Conservation (phyloP, 2,113 vertebrate species). For the Aplodontia rufa region DNA sequence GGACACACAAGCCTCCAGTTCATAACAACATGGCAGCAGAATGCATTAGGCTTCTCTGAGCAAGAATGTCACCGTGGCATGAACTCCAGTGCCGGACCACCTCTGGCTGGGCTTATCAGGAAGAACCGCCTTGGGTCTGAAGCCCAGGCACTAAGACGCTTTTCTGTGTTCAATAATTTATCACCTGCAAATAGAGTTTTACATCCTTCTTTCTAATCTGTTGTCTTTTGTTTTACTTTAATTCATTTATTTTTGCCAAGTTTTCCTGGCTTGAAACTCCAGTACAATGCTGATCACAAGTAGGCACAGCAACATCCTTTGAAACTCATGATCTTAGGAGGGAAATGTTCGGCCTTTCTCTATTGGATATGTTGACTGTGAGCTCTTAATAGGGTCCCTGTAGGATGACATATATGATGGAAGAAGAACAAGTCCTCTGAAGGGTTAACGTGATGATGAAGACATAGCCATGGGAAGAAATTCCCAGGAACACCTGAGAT, state of each 20-base stretch:
- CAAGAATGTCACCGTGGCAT: fast-evolving
- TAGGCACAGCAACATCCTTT: neutral
- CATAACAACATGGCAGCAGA: neutral
- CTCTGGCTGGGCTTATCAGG: fast-evolving
- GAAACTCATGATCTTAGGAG: neutral
- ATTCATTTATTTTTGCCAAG: neutral
- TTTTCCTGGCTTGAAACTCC: neutral
- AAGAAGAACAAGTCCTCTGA: too few species aligned
- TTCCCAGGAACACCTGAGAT: too few species aligned
- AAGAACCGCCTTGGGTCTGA: neutral
- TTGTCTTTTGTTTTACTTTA: neutral
- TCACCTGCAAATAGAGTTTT: neutral
- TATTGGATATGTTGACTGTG: neutral
- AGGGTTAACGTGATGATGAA: too few species aligned
- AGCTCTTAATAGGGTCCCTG: neutral
- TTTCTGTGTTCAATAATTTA: neutral
- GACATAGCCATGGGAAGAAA: too few species aligned
- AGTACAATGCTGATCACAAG: neutral
- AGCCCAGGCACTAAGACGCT: neutral
- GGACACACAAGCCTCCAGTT: neutral
- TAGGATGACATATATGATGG: too few species aligned
- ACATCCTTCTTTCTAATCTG: neutral
- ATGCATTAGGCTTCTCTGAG: neutral
- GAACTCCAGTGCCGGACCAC: neutral
- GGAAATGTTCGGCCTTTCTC: neutral